Evolutionary conservation across 2,888 invertebrate genomes (phyloP), one percentile per base, ranked within the genome.

Genomic region (Caenorhabditis parvicauda): DNA sequence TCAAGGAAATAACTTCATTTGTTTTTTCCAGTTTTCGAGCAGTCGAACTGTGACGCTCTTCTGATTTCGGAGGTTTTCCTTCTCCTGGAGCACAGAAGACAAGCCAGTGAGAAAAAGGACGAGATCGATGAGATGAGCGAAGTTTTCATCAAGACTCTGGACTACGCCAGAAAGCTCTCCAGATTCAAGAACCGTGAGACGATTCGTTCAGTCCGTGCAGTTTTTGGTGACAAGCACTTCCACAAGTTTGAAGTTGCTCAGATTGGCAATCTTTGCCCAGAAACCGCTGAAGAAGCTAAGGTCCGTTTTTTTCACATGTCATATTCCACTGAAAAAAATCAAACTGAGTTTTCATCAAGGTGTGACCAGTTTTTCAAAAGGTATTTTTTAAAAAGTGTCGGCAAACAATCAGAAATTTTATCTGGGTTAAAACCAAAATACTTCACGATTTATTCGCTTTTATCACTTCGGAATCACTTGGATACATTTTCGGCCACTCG

Each of bases 161-260:
- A 91, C 42, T 96, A 98, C 82, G 93, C 94, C 5, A 89, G 93
- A 78, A 87, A 94, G 81, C 95, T 96, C 82, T 89, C 93, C 59
- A 92, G 94, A 82, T 95, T 96, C 83, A 95, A 94, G 84, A 98
- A 96, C 81, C 90, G 95, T 81, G 96, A 98, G 84, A 95, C 94
- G 4, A 98, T 98, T 70, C 88, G 91, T 52, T 91, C 94, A 27
- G 92, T 98, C 3, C 86, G 96, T 86, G 92, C 89, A 1, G 60
- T 70, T 43, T 72, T 72, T 44, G 58, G 62, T 19, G 62, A 54
- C 7, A 69, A 95, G 82, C 94, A 92, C 81, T 84, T 94, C 14
- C 98, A 98, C 83, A 96, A 96, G 84, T 98, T 95, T 85, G 98
- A 98, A 84, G 86, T 98, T 57, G 96, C 96, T 0, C 92, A 94